These are phyloP conservation scores for Vipera ursinii DNA, from an alignment of 2,797 vertebrate species.

Conservation along the genomic window DNA sequence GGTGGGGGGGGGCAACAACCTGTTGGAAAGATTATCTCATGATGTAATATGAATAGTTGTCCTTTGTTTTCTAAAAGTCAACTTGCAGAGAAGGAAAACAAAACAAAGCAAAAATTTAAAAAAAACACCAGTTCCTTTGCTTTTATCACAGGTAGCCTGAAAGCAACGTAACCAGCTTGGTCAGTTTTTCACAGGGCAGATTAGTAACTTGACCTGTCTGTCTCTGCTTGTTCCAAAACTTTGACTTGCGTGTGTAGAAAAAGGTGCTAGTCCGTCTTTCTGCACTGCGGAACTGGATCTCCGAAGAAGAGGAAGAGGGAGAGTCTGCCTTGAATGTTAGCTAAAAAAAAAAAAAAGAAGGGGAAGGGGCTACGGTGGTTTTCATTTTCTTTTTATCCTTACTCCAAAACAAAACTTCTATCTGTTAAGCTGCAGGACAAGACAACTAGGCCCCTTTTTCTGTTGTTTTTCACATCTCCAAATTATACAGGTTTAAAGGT, in stretches of 20 bases:
- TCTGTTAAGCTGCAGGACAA: not conserved
- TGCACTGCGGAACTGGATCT: not conserved
- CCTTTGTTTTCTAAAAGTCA: not conserved
- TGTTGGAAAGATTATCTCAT: not conserved
- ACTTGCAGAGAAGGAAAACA: not conserved
- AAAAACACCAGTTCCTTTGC: not conserved
- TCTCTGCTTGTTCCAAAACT: not conserved
- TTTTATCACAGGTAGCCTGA: not conserved
- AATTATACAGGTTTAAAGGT: not conserved
- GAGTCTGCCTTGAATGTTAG: not conserved
- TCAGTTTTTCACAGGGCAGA: not conserved
- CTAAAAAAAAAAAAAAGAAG: not conserved
- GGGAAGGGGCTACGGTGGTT: too few relatives aligned
- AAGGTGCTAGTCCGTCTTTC: not conserved
- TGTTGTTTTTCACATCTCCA: not conserved
- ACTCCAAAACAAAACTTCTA: not conserved
- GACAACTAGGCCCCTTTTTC: accelerated
- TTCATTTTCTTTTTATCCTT: not conserved
- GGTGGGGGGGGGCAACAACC: not conserved
- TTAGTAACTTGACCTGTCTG: not conserved
- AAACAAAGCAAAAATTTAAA: not conserved
- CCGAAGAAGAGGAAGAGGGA: not conserved
- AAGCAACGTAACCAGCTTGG: not conserved
- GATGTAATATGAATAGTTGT: not conserved
- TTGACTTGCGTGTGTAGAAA: not conserved